Evolutionary conservation across 2,888 invertebrate genomes (phyloP), one percentile per base, ranked within the genome.

Genomic region (Papilio protenor): DNA sequence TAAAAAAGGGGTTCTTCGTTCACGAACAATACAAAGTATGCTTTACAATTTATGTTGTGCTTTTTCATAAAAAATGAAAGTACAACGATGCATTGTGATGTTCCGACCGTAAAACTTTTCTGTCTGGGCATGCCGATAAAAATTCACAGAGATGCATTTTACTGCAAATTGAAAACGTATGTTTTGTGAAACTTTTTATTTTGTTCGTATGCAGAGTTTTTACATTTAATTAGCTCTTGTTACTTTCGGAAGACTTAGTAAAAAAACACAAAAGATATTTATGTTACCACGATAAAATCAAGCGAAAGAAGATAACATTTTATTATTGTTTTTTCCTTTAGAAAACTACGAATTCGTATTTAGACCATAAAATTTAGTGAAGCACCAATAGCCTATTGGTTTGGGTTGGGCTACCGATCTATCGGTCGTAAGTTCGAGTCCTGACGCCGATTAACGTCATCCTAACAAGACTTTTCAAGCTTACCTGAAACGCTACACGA

Each of bases 61-160:
- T 79, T 74, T 55, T 71, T 45, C 45, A 64, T 47, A 70, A 77
- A 77, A 69, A 69, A 77, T 69, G 52, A 64, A 75, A 64, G 59
- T 79, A 64, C 72, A 66, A 75, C 80, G 77, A 79, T 75, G 66
- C 77, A 77, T 79, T 80, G 79, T 78, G 75, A 79, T 79, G 79
- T 81, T 80, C 76, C 73, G 76, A 52, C 76, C 77, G 79, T 77
- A 78, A 81, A 81, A 80, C 72, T 77, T 80, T 80, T 75, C 55
- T 76, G 79, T 77, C 73, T 78, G 79, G 55, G 69, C 16, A 64
- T 18, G 57, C 77, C 72, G 77, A 79, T 79, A 79, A 80, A 75
- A 76, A 47, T 55, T 66, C 69, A 55, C 69, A 14, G 52, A 33
- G 75, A 73, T 73, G 66, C 78, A 69, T 73, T 78, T 76, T 78